Conservation (phyloP, 2,113 vertebrate genomes). For the Albula glossodonta region DNA sequence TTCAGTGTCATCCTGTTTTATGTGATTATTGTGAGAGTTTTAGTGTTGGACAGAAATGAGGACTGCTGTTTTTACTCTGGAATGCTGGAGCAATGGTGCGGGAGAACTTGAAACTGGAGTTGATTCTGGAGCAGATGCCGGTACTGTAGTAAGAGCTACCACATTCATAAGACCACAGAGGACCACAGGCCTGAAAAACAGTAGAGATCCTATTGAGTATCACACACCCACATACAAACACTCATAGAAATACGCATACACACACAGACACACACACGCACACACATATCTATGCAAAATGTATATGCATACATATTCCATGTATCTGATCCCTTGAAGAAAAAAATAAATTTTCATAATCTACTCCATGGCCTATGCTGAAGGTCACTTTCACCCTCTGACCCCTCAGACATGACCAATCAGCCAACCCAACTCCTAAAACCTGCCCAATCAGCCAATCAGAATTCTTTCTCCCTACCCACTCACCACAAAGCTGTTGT, state of each 20-base stretch:
- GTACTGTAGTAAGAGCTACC: slow-evolving; percentile 95
- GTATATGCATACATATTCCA: not conserved
- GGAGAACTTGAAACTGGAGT: slow-evolving; percentile 85
- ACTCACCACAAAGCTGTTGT: slow-evolving; percentile 96
- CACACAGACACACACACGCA: not conserved
- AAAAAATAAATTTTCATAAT: too few species aligned
- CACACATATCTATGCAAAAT: not conserved
- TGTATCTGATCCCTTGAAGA: too few species aligned
- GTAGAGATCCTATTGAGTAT: not conserved
- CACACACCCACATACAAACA: not conserved
- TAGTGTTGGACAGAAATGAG: not conserved
- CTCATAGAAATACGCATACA: not conserved
- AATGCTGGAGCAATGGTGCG: slow-evolving; percentile 85
- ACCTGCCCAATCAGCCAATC: not conserved
- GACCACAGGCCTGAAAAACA: slow-evolving; percentile 84
- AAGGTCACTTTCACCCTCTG: too few species aligned
- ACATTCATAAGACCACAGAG: slow-evolving; percentile 95
- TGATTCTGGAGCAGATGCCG: slow-evolving; percentile 88
- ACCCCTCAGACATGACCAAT: not conserved
- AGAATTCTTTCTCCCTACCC: not conserved
- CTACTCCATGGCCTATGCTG: not conserved
- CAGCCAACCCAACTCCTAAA: too few species aligned
- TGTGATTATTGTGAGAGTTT: not conserved
- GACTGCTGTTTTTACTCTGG: slow-evolving; percentile 74
- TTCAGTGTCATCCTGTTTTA: not conserved